Evolutionary conservation across 2,888 invertebrate genomes (phyloP).

Genomic region (Petrolisthes cinctipes): DNA sequence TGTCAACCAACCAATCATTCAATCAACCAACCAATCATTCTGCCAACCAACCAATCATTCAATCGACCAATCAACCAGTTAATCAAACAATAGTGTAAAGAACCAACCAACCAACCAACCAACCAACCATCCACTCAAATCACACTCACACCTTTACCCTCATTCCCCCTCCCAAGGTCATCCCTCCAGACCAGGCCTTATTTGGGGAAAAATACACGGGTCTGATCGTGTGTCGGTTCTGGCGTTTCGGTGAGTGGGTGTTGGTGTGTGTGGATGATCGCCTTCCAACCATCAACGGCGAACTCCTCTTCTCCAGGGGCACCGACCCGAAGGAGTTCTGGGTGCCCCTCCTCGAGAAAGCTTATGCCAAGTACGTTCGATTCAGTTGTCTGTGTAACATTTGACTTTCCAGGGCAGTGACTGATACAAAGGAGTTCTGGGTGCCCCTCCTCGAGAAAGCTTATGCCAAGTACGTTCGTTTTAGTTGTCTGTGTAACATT

Average conservation of each 20-base stretch:
- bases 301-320: constrained; percentile 70
- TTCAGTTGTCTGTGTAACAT: too few relatives aligned
- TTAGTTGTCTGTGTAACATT: too few relatives aligned
- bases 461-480: constrained; percentile 70
- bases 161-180: constrained; percentile 46
- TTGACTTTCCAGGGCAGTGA: constrained; percentile 13
- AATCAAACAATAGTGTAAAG: too few relatives aligned
- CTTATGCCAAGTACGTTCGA: constrained; percentile 71
- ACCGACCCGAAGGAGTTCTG: constrained; percentile 70
- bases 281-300: constrained; percentile 69
- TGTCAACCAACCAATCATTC: too few relatives aligned
- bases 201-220: constrained; percentile 69
- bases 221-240: constrained; percentile 70
- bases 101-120: too few relatives aligned
- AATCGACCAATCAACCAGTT: too few relatives aligned
- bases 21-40: too few relatives aligned
- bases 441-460: constrained; percentile 71
- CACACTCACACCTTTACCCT: neutral
- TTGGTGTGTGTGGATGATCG: constrained; percentile 70
- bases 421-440: constrained; percentile 71
- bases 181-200: constrained; percentile 66
- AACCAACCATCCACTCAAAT: too few relatives aligned
- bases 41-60: too few relatives aligned
- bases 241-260: constrained; percentile 71
- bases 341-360: constrained; percentile 71